Conservation (phyloP, 1,140 invertebrate genomes). For the Drosophila sp. region DNA sequence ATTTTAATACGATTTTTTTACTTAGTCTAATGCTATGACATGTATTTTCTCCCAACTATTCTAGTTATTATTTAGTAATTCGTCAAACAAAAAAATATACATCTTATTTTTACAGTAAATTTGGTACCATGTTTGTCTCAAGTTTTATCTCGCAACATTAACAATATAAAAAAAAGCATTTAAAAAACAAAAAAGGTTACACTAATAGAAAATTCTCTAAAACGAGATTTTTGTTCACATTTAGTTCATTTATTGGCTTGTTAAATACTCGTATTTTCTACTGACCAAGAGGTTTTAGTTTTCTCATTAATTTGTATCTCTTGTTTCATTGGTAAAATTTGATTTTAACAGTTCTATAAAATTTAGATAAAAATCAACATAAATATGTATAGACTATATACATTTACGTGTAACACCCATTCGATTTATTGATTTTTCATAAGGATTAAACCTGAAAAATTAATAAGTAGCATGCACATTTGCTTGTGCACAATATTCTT, state of each 20-base stretch:
- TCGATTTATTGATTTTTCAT: constrained; percentile 26
- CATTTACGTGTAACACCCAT: constrained; percentile 48
- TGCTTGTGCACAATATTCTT: neutral
- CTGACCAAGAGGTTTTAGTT: constrained; percentile 39
- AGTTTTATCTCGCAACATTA: constrained; percentile 26
- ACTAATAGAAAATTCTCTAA: constrained; percentile 66
- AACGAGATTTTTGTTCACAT: constrained; percentile 69
- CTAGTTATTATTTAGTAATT: constrained; percentile 33
- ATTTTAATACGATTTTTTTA: constrained; percentile 42
- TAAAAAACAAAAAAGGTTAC: constrained; percentile 24
- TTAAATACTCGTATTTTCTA: constrained; percentile 26
- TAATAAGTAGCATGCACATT: neutral
- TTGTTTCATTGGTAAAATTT: constrained; percentile 61
- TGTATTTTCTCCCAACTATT: constrained; percentile 54
- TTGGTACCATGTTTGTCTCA: constrained; percentile 44
- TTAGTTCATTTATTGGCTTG: constrained; percentile 39
- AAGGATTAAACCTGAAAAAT: constrained; percentile 55
- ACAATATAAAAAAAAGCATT: constrained; percentile 15
- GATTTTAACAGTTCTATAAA: constrained; percentile 73
- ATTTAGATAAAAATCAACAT: constrained; percentile 42
- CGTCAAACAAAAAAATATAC: constrained; percentile 35
- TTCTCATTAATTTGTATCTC: constrained; percentile 5
- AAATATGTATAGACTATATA: constrained; percentile 48
- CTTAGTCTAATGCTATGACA: constrained; percentile 70
- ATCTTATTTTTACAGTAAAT: constrained; percentile 36